Base-by-base conservation (phyloP, 2,888 invertebrate genomes). In the Megalurothrips usitatus region DNA sequence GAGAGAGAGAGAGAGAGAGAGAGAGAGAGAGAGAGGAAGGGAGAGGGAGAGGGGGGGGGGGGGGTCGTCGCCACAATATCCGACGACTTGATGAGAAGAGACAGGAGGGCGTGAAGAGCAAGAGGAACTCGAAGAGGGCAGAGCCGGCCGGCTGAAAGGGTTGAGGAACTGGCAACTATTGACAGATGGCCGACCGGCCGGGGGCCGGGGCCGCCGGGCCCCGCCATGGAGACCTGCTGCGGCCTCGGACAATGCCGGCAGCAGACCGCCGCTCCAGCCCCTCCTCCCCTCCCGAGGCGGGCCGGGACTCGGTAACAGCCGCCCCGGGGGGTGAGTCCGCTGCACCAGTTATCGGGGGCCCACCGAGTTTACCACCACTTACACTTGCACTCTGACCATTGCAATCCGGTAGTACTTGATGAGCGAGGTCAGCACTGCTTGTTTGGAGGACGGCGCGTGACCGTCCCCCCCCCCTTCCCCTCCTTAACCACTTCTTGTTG, bases 141-240 rank as follows among this genome's bases (percentile, higher is more conserved):
- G 34, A 6, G 34, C 34, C 34, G 34, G n/a, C n/a, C n/a, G 58
- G 58, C 17, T 58, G 58, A 19, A n/a, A 58, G 58, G 58, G 58
- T 58, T 58, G 58, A 26, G 68, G 68, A 75, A 75, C 68, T 75
- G 68, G 68, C 68, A 75, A 75, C 68, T 75, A 75, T 75, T 75
- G 68, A 75, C 68, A 75, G 68, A 75, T 75, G 68, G 23, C 68
- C 23, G 23, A 10, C 11, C 68, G 58, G 34, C 3, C 6, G 3
- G 2, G 34, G 34, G 34, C 6, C 3, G 34, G 34, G 2, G 3
- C 2, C 34, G 34, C 3, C 34, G 34, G 34, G 34, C 6, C 34
- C 34, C 34, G 34, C 3, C 34, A 43, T 6, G 34, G 2, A 58
- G 58, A 58, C 58, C 58, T 43, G 34, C 58, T 43, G 34, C 34